Evolutionary conservation across 37 sponge, comb jelly and placozoan species (phyloP).

Genomic region (Axinella damicornis): DNA sequence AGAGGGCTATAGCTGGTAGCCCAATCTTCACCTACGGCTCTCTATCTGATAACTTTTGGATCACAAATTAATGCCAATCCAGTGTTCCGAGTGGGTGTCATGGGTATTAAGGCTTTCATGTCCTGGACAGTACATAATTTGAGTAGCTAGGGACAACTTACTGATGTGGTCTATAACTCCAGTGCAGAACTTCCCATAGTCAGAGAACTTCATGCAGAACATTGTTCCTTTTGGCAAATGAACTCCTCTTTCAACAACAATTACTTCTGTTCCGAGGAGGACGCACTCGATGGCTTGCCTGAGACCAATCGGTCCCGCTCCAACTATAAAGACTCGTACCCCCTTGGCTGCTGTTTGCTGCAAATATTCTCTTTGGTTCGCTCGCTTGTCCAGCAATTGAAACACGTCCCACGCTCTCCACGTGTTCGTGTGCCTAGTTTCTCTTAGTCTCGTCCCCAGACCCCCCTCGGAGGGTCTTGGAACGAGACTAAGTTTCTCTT

Average conservation of each 20-base stretch:
- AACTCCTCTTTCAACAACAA: slow-evolving; percentile 82
- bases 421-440: slow-evolving; percentile 16
- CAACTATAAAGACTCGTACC: slow-evolving; percentile 53
- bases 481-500: slow-evolving; percentile 60
- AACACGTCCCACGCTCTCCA: slow-evolving; percentile 78
- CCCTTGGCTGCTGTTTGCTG: slow-evolving; percentile 48
- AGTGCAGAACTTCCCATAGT: slow-evolving; percentile 91
- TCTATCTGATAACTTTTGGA: too few relatives aligned
- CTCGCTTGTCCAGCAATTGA: slow-evolving; percentile 74
- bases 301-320: slow-evolving; percentile 88
- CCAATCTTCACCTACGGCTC: too few relatives aligned
- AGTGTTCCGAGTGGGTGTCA: too few relatives aligned
- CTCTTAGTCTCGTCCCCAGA: too few relatives aligned
- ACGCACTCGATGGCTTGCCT: slow-evolving; percentile 80
- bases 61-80: too few relatives aligned
- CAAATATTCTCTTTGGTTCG: slow-evolving; percentile 57
- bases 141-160: too few relatives aligned
- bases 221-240: slow-evolving; percentile 88
- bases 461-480: too few relatives aligned
- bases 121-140: too few relatives aligned
- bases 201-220: slow-evolving; percentile 94
- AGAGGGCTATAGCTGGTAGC: too few relatives aligned
- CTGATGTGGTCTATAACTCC: slow-evolving; percentile 91
- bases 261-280: slow-evolving; percentile 80
- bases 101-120: too few relatives aligned